Evolutionary conservation across 64 coral and sea anemone species (phyloP).

Genomic region (Platygyra sinensis): DNA sequence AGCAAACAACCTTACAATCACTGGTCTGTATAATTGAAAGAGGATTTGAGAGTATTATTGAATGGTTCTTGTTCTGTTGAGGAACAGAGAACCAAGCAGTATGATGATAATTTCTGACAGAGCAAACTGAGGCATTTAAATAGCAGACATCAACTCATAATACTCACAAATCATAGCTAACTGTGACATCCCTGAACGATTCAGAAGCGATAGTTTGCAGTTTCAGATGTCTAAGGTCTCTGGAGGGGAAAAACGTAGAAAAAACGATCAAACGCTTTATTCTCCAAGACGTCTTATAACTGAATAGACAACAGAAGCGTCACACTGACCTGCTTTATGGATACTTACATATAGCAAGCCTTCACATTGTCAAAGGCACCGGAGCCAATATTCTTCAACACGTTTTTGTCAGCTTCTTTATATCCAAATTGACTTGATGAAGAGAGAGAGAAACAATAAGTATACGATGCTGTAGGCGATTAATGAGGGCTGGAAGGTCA

Average conservation of each 20-base stretch:
- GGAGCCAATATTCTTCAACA: conserved; percentile 44
- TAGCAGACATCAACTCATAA: not conserved
- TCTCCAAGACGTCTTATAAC: not conserved
- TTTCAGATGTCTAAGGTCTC: conserved; percentile 41
- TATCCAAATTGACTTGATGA: not conserved
- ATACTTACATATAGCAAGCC: conserved; percentile 58
- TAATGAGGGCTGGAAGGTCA: not conserved
- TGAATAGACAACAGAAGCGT: not conserved
- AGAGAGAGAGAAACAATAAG: not conserved
- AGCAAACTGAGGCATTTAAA: too few relatives aligned
- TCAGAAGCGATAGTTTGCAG: conserved; percentile 34
- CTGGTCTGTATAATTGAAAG: too few relatives aligned
- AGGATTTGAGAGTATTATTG: too few relatives aligned
- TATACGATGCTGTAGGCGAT: not conserved
- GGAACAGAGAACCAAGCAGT: too few relatives aligned
- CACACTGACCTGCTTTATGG: not conserved
- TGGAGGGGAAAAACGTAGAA: not conserved
- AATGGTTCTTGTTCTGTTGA: too few relatives aligned
- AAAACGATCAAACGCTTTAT: not conserved
- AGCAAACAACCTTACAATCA: not conserved
- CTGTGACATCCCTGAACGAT: conserved; percentile 27
- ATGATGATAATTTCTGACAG: too few relatives aligned
- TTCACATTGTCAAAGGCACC: conserved; percentile 45
- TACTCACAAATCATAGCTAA: conserved; percentile 47
- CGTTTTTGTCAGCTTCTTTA: not conserved